phyloP scores from a whole-genome alignment of 2,888 invertebrate genomes.

The Tinea semifulvella region DNA sequence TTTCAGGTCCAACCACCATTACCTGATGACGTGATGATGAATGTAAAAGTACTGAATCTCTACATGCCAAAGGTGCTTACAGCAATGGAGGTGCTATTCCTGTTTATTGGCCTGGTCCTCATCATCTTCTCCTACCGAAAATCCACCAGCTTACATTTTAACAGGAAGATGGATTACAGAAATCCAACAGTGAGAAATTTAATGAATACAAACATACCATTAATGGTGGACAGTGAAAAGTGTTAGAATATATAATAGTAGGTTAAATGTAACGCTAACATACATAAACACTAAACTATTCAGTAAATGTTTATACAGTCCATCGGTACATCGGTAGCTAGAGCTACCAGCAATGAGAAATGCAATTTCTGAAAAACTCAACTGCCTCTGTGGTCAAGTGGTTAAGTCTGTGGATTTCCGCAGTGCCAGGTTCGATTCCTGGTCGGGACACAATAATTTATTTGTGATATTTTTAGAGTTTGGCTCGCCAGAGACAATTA shows the following conservation, averaged over 20 bases:
- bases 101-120: slow-evolving; percentile 25
- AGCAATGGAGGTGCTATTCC: slow-evolving; percentile 23
- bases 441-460: no score
- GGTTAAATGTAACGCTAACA: no score
- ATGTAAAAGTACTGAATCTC: slow-evolving; percentile 30
- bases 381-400: no score
- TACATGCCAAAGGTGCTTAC: slow-evolving; percentile 28
- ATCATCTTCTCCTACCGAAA: slow-evolving; percentile 21
- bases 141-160: background rate
- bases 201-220: background rate
- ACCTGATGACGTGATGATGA: slow-evolving; percentile 24
- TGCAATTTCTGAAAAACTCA: no score
- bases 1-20: slow-evolving; percentile 40
- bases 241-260: background rate
- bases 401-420: no score
- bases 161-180: background rate
- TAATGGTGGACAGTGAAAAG: background rate
- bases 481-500: no score
- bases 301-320: no score
- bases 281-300: no score
- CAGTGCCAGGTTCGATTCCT: no score
- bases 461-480: no score
- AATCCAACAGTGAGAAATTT: background rate
- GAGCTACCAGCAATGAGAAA: no score
- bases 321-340: no score